phyloP scores from a whole-genome alignment of 2,888 invertebrate genomes.

The Sicus ferrugineus region DNA sequence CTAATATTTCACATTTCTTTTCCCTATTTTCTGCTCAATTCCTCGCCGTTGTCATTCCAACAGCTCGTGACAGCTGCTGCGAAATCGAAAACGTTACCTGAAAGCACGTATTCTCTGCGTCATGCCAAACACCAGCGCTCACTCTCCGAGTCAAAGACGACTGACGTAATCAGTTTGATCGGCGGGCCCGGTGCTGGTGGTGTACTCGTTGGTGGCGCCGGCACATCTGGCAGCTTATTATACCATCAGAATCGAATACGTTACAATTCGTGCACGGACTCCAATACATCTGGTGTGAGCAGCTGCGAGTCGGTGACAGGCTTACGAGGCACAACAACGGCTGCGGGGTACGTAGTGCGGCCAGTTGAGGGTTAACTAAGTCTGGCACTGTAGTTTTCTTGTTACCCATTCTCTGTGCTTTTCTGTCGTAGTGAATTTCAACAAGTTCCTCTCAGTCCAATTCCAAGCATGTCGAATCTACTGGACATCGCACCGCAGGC shows the following conservation, averaged over 20 bases:
- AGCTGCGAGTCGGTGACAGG: constrained; percentile 79
- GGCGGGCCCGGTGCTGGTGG: constrained; percentile 43
- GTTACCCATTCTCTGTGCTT: background rate
- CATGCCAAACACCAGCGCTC: constrained; percentile 70
- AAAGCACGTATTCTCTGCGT: constrained; percentile 54
- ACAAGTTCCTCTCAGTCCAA: constrained; percentile 83
- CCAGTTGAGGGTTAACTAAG: too few species aligned
- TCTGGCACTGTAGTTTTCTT: too few species aligned
- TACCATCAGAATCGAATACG: constrained; percentile 66
- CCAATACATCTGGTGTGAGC: constrained; percentile 83
- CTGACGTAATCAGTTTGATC: constrained; percentile 66
- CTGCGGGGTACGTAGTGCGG: constrained; percentile 66
- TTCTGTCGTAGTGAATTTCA: constrained; percentile 70
- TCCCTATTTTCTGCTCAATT: background rate
- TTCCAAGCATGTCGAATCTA: constrained; percentile 83
- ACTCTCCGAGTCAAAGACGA: constrained; percentile 75
- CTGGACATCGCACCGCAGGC: constrained; percentile 65
- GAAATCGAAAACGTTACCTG: constrained; percentile 68
- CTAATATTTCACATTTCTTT: too few species aligned
- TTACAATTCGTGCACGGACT: constrained; percentile 75
- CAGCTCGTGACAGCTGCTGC: constrained; percentile 39
- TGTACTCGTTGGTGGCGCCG: constrained; percentile 33
- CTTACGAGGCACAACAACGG: constrained; percentile 70
- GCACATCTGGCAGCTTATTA: constrained; percentile 30
- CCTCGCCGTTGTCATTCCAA: background rate